Evolutionary conservation across 2,888 invertebrate species (phyloP).

Genomic region (Eupithecia insigniata): DNA sequence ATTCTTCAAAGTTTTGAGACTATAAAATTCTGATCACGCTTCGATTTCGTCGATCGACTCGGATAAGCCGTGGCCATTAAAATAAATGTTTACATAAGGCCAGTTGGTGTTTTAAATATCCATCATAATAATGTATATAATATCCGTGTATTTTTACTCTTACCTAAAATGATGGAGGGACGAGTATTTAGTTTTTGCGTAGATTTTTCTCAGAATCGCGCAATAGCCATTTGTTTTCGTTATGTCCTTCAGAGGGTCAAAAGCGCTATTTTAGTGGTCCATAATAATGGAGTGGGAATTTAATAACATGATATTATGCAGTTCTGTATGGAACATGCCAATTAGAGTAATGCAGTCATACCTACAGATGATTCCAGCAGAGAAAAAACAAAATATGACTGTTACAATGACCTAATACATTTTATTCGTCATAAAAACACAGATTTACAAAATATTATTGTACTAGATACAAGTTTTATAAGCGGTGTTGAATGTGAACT

Average conservation of each 20-base stretch:
- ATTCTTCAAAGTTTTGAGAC: conserved; percentile 50
- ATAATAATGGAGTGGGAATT: conserved; percentile 33
- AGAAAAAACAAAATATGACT: conserved; percentile 59
- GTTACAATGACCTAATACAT: conserved; percentile 51
- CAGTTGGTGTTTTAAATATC: conserved; percentile 65
- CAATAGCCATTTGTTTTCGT: conserved; percentile 56
- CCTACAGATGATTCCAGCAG: conserved; percentile 52
- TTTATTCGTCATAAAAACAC: conserved; percentile 21
- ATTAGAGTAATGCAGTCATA: conserved; percentile 61
- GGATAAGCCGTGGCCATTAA: conserved; percentile 66
- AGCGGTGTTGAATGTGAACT: conserved; percentile 18
- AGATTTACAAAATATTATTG: conserved; percentile 15
- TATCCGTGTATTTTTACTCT: conserved; percentile 40
- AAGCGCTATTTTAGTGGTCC: conserved; percentile 43
- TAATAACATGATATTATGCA: conserved; percentile 71
- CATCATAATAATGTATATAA: conserved; percentile 51
- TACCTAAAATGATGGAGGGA: conserved; percentile 41
- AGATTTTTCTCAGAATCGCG: conserved; percentile 64
- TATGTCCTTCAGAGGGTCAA: conserved; percentile 64
- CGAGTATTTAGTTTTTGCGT: conserved; percentile 53
- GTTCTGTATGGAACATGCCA: conserved; percentile 61
- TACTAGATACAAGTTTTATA: conserved; percentile 2
- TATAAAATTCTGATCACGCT: conserved; percentile 66
- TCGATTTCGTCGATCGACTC: conserved; percentile 64
- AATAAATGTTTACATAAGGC: conserved; percentile 73